Evolutionary conservation across 2,113 vertebrate genomes (phyloP), one percentile per base, ranked within the genome.

Genomic region (Hippopotamus amphibius): DNA sequence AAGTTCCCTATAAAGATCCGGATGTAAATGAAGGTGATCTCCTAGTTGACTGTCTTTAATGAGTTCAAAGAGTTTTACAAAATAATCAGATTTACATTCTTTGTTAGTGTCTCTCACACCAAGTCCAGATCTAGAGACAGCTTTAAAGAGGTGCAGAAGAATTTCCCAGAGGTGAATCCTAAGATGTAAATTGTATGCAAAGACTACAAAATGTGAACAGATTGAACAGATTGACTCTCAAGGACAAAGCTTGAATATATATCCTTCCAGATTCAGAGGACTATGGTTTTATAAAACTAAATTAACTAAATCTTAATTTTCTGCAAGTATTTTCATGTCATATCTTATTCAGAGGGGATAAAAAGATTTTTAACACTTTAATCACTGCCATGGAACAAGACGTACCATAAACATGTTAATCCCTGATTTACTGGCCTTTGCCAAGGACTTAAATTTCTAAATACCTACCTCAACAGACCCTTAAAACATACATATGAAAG

Each of bases 291-390:
- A 13, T 76, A 90, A 93, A 93, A 57, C 6, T 33, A 88, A 94
- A 12, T 41, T 80, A 95, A 92, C 15, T 55, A 88, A 97, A 74
- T n/a, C 50, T 77, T 77, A 87, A 80, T 93, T 96, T 95, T 95
- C 59, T 89, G 22, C 24, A 97, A 89, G 10, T 61, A 7, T 65
- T 84, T 89, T 79, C 72, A 48, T 72, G n/a, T 6, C 41, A 21
- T 28, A 13, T 88, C 48, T 77, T 89, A 41, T 22, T 83, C 28
- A 97, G 74, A 97, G 96, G 79, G 1, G 87, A 84, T 15, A 97
- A 93, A 96, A 95, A 98, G 96, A 89, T 98, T 95, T 95, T 98
- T 97, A 98, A 98, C 88, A 93, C 87, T 97, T 98, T 88, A 98
- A 97, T 97, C 2, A 97, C 68, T 95, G 79, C 24, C 16, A 88